Base-by-base conservation (phyloP, 2,888 invertebrate genomes). In the Caenorhabditis doughertyi region DNA sequence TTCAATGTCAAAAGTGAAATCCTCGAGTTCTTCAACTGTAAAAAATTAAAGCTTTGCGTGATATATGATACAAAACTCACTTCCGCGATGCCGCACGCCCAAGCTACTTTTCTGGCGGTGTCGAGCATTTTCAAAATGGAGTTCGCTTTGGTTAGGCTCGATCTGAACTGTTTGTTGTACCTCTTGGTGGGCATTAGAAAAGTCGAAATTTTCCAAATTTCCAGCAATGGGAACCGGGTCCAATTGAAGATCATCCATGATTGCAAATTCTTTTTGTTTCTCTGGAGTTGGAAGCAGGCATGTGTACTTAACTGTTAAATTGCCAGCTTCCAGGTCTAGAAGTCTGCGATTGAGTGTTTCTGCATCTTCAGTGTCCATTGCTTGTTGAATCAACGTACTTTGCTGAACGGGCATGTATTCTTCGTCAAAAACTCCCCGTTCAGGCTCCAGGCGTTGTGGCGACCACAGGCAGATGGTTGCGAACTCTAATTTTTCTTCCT, bases 31-130 rank as follows among this genome's bases (percentile, higher is more conserved):
- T 4, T 74, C 74, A 4, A 23, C 74, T 74, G 65, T 25, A 74
- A 58, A 42, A 11, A 3, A 60, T n/a, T 11, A 13, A 42, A 53
- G 1, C n/a, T 13, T 27, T 21, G 27, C 5, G 16, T 39, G 39
- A 39, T 9, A n/a, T 8, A n/a, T 3, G 32, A n/a, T 18, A 44
- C 25, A 49, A 9, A 29, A 39, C 64, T 55, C 11, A 72, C 62
- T 16, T 62, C 62, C 39, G 0, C 25, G 0, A 2, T 5, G 2
- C 35, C 62, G 11, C 13, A 62, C 21, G 16, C 76, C 74, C 18
- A 76, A 25, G 32, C 77, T 77, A 29, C 77, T 77, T 29, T 77
- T 77, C 11, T 62, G 51, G 18, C 27, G 39, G 2, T 55, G 32
- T 53, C 77, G 25, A 11, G 18, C 60, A 18, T 60, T 68, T 11